A percentile compares a stretch with the other conserved stretches of the same genome.
These are phyloP conservation scores for Oxyruncus cristatus DNA, from an alignment of 2,113 vertebrate genomes.

Conservation along the genomic window DNA sequence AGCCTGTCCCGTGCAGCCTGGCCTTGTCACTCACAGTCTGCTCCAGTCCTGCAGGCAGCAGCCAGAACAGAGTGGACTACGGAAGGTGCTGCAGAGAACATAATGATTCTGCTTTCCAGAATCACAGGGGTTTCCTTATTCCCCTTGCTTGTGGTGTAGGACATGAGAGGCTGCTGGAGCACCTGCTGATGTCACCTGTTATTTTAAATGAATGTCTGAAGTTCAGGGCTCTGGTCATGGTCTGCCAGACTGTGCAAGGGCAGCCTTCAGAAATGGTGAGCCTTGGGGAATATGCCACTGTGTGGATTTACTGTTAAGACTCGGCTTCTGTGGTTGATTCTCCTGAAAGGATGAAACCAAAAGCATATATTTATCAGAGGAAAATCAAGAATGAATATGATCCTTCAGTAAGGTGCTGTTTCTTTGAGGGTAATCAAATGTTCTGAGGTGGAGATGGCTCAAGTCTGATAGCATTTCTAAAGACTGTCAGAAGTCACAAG, in stretches of 20 bases:
- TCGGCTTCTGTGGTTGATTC: neutral
- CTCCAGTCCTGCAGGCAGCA: neutral
- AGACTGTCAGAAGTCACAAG: neutral
- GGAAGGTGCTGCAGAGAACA: neutral
- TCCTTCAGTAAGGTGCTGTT: neutral
- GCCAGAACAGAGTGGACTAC: neutral
- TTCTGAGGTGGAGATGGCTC: neutral
- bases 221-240: neutral
- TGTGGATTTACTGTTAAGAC: neutral
- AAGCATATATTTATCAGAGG: neutral
- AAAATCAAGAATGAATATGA: neutral
- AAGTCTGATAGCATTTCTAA: neutral
- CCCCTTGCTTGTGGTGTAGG: neutral
- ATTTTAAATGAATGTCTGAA: neutral
- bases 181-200: neutral
- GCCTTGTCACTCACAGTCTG: neutral
- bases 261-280: neutral
- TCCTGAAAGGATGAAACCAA: neutral
- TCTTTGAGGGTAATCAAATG: neutral
- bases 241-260: neutral
- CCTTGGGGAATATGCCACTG: neutral
- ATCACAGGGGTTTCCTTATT: neutral
- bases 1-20: neutral
- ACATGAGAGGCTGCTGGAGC: neutral
- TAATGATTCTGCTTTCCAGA: neutral